Conservation (phyloP, 2,888 invertebrate genomes). For the Callyntrura guangdongensis region DNA sequence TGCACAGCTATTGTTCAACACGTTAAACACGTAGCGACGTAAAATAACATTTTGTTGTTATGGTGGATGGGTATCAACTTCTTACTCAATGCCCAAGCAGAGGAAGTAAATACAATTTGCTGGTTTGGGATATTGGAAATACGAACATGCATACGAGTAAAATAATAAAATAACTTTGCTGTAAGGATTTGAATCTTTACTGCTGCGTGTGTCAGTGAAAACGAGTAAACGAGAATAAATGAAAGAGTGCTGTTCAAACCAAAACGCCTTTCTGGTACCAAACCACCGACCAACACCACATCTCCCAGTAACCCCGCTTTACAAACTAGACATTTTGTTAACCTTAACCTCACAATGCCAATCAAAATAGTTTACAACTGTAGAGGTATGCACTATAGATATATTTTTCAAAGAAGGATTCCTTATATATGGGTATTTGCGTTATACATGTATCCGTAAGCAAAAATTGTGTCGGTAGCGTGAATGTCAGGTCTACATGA, state of each 20-base stretch:
- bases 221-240: no score
- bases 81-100: not conserved
- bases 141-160: no score
- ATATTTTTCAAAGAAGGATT: not conserved
- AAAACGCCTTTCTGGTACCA: constrained; percentile 37
- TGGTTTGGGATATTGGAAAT: constrained; percentile 41
- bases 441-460: not conserved
- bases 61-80: no score
- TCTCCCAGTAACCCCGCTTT: not conserved
- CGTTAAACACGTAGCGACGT: not conserved
- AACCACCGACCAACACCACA: not conserved
- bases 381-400: not conserved
- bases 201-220: not conserved
- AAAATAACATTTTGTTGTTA: not conserved
- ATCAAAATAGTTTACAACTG: constrained; percentile 7
- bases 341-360: constrained; percentile 45
- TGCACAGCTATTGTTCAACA: no score
- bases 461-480: not conserved
- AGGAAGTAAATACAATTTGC: constrained; percentile 59
- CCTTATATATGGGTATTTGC: constrained; percentile 1
- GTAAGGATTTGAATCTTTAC: constrained; percentile 17
- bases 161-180: not conserved
- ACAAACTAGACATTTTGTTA: constrained; percentile 13
- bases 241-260: constrained; percentile 13
- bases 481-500: constrained; percentile 45